Conservation (phyloP, 1,140 invertebrate genomes). For the Euwallacea fornicatus region DNA sequence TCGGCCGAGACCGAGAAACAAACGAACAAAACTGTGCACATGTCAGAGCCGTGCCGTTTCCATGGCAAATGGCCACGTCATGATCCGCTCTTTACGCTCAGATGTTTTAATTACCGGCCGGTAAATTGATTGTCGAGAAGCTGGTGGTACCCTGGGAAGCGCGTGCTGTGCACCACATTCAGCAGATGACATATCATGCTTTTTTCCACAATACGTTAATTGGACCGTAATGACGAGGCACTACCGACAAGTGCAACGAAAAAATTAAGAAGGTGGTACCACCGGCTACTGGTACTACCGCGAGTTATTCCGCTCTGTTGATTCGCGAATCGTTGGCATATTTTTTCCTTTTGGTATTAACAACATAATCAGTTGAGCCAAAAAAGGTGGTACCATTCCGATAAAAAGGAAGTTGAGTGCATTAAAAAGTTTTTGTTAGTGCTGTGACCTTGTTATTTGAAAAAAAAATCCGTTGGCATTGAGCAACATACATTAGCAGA, state of each 20-base stretch:
- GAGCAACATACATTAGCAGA: too few relatives aligned
- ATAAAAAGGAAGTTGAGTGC: too few relatives aligned
- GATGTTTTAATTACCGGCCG: constrained; percentile 47
- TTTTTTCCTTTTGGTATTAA: too few relatives aligned
- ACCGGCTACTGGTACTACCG: too few relatives aligned
- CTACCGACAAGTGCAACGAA: not conserved
- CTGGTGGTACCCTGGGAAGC: constrained; percentile 30
- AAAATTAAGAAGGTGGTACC: too few relatives aligned
- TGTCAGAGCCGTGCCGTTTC: constrained; percentile 38
- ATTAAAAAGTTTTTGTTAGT: too few relatives aligned
- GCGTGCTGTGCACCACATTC: constrained; percentile 38
- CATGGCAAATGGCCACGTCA: constrained; percentile 46
- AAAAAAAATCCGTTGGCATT: too few relatives aligned
- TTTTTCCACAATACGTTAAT: constrained; percentile 20
- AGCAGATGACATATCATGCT: constrained; percentile 40
- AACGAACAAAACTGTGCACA: constrained; percentile 39
- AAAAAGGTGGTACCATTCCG: too few relatives aligned
- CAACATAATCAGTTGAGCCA: too few relatives aligned
- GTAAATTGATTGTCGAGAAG: constrained; percentile 45
- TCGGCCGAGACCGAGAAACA: constrained; percentile 19
- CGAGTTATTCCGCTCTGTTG: too few relatives aligned
- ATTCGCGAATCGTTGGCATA: too few relatives aligned
- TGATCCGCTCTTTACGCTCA: constrained; percentile 45
- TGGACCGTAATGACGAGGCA: constrained; percentile 23
- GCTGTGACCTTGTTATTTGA: too few relatives aligned